Percentiles rank a stretch among this genome's conserved stretches.
Conservation (phyloP, 2,888 invertebrate species). For the Sphinx pinastri region DNA sequence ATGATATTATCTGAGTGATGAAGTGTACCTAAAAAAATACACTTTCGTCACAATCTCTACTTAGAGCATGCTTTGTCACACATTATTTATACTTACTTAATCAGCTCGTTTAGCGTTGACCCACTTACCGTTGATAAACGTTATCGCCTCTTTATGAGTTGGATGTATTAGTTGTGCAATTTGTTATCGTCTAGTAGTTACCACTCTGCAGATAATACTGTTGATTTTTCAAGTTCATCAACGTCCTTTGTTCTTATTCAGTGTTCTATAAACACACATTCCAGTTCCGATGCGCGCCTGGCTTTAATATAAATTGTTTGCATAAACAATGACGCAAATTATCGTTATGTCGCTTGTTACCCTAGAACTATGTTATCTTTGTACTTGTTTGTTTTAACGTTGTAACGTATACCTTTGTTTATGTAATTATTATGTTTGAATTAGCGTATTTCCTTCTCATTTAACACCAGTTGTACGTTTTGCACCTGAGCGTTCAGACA, state of each 20-base stretch:
- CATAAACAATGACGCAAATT: slow-evolving; percentile 57
- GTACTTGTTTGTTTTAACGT: slow-evolving; percentile 39
- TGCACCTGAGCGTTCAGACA: slow-evolving; percentile 10
- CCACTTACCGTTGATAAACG: slow-evolving; percentile 70
- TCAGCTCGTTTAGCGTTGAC: slow-evolving; percentile 66
- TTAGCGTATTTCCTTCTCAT: slow-evolving; percentile 35
- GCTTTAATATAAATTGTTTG: slow-evolving; percentile 51
- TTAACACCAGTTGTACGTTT: slow-evolving; percentile 27
- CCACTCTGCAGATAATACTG: slow-evolving; percentile 52
- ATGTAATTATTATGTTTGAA: slow-evolving; percentile 37
- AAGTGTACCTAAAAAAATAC: slow-evolving; percentile 43
- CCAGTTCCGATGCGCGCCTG: slow-evolving; percentile 49
- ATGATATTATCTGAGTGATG: slow-evolving; percentile 46
- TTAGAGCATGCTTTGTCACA: slow-evolving; percentile 38
- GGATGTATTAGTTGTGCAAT: slow-evolving; percentile 72
- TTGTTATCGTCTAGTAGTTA: slow-evolving; percentile 59
- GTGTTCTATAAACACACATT: slow-evolving; percentile 54
- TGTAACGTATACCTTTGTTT: slow-evolving; percentile 34
- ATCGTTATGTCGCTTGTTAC: slow-evolving; percentile 46
- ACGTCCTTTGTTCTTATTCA: slow-evolving; percentile 57
- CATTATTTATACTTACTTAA: slow-evolving; percentile 46
- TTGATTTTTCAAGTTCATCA: slow-evolving; percentile 66
- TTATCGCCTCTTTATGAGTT: slow-evolving; percentile 62
- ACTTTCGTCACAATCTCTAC: slow-evolving; percentile 43
- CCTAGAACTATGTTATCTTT: slow-evolving; percentile 43